Base-by-base conservation (phyloP, 2,113 vertebrate genomes). In the Vombatus ursinus region DNA sequence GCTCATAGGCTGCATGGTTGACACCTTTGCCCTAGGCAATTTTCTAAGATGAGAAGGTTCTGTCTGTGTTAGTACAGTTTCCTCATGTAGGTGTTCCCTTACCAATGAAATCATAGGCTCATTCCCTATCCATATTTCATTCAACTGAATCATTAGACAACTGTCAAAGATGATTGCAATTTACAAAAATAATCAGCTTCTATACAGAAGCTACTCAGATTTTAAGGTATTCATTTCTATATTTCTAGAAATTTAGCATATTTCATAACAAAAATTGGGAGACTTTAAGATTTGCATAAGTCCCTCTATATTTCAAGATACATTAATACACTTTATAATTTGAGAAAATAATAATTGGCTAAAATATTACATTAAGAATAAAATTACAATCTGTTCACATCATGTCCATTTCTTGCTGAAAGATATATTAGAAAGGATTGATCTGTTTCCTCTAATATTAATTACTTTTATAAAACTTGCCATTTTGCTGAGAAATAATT, bases 301-400 rank as follows among this genome's bases (percentile, higher is more conserved):
- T 97, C 96, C 95, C 96, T 97, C 94, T 94, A 95, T 92, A 95
- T 90, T 52, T 92, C 90, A 94, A 95, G 97, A 92, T 97, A 93
- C n/a, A 96, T 97, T 96, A 98, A 95, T 97, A 97, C 95, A 94
- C 97, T 97, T 97, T 96, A 97, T 91, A 95, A 95, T 96, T 97
- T 96, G 96, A 97, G 94, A 95, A 97, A 96, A 92, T 54, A 92
- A 95, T 95, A 96, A 97, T 95, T 84, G 91, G 91, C 96, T 93
- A 95, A 94, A 93, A 95, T 92, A 95, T 96, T 96, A 96, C 92
- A 95, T 95, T 98, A 94, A 97, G 12, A 92, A 37, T 95, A 97
- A 96, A 96, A 95, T 94, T 91, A 93, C 37, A 93, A 94, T 95
- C 52, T 98, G 57, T 96, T 97, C 93, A 97, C 95, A 94, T 98